Percentiles rank a stretch among this genome's conserved stretches.
These are phyloP conservation scores for Lagria hirta DNA, from an alignment of 2,888 invertebrate species.

Conservation along the genomic window DNA sequence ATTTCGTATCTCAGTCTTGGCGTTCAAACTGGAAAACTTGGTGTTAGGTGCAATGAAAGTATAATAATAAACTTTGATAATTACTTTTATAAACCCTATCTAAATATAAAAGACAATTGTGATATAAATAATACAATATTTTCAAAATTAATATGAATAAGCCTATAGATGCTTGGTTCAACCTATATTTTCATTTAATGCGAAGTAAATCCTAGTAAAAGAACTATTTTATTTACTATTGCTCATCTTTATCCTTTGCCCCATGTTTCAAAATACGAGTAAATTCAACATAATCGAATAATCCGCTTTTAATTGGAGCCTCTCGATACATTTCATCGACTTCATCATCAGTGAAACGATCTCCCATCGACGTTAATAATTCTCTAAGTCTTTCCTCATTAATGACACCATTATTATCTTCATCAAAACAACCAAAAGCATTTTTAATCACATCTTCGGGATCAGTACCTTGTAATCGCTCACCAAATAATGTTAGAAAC, in stretches of 20 bases:
- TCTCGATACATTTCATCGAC: conserved; percentile 99
- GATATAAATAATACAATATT: too few species aligned
- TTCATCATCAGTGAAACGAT: conserved; percentile 94
- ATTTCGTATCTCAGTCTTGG: too few species aligned
- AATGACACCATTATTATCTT: conserved; percentile 90
- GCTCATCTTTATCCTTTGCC: conserved; percentile 97
- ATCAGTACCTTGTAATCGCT: conserved; percentile 96
- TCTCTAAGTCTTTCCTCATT: conserved; percentile 94
- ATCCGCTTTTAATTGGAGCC: conserved; percentile 92
- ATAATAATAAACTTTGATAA: too few species aligned
- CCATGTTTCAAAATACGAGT: conserved; percentile 98
- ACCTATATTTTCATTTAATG: too few species aligned
- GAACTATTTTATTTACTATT: conserved; percentile 55
- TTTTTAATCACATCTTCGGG: conserved; percentile 99
- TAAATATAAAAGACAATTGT: too few species aligned
- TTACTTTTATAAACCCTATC: too few species aligned
- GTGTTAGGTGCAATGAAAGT: too few species aligned
- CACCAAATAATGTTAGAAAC: conserved; percentile 98
- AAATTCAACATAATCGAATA: conserved; percentile 98
- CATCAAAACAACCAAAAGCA: conserved; percentile 99
- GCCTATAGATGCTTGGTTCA: too few species aligned
- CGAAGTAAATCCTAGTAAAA: too few species aligned
- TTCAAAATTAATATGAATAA: too few species aligned
- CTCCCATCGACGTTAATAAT: conserved; percentile 95
- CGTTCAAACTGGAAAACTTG: too few species aligned